phyloP scores from a whole-genome alignment of 37 sponge, comb jelly and placozoan species.

The Petrosia ficiformis region DNA sequence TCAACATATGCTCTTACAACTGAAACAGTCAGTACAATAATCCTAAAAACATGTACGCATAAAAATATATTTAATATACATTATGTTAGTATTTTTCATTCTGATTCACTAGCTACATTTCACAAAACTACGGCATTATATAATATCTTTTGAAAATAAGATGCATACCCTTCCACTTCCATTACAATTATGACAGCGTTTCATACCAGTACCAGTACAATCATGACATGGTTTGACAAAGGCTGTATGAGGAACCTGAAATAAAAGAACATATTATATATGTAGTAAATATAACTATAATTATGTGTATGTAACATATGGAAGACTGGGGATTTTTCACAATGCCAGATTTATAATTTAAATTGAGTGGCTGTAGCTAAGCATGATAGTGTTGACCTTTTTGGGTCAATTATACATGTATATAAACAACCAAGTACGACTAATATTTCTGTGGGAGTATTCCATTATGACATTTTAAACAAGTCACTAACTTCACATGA shows the following conservation, averaged over 20 bases:
- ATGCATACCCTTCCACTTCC: conserved; percentile 62
- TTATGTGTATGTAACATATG: too few relatives aligned
- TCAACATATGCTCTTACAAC: too few relatives aligned
- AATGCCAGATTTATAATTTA: too few relatives aligned
- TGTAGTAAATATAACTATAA: not conserved
- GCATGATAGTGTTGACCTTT: not conserved
- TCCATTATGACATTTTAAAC: not conserved
- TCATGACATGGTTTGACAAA: conserved; percentile 72
- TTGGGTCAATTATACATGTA: not conserved
- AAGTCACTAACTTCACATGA: conserved; percentile 15
- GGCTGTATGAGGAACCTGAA: conserved; percentile 74
- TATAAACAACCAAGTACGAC: not conserved
- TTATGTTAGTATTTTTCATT: not conserved
- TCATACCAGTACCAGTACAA: conserved; percentile 47
- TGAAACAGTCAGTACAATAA: too few relatives aligned
- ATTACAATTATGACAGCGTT: conserved; percentile 48
- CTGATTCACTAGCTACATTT: too few relatives aligned
- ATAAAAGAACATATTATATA: too few relatives aligned
- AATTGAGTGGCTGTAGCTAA: too few relatives aligned
- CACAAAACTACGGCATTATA: too few relatives aligned
- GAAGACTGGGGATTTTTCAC: too few relatives aligned
- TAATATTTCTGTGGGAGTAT: not conserved
- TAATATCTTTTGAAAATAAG: too few relatives aligned
- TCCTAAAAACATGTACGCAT: too few relatives aligned
- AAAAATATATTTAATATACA: too few relatives aligned